Percentiles rank a stretch among this genome's conserved stretches.
Conservation (phyloP, 2,888 invertebrate species). For the Cerastis leucographa region DNA sequence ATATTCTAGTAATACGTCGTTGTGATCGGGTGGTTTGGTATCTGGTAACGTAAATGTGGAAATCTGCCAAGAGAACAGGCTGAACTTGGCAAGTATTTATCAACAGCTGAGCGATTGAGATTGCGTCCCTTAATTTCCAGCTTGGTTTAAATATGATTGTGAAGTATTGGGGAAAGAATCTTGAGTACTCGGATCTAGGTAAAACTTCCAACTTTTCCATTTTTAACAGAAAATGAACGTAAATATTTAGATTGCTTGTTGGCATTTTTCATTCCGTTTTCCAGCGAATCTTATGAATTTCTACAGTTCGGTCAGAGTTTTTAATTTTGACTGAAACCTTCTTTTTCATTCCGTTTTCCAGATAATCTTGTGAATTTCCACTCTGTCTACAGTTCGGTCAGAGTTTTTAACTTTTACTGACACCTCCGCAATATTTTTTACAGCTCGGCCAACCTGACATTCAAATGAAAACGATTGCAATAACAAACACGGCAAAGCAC, state of each 20-base stretch:
- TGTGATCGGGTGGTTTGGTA: not conserved
- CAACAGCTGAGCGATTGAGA: conserved; percentile 17
- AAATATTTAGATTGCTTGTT: not conserved
- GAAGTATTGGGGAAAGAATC: too few relatives aligned
- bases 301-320: not conserved
- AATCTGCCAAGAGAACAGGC: conserved; percentile 20
- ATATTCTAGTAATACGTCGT: not conserved
- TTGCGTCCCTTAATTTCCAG: not conserved
- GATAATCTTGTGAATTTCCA: not conserved
- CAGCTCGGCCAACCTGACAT: not conserved
- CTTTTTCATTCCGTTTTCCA: not conserved
- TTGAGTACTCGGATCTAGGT: not conserved
- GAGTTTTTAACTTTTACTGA: not conserved
- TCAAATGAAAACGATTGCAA: not conserved
- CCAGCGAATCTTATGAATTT: too few relatives aligned
- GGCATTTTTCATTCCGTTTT: not conserved
- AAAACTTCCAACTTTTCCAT: not conserved
- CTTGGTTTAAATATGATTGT: not conserved
- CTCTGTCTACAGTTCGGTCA: not conserved
- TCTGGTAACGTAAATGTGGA: conserved; percentile 20
- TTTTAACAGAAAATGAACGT: not conserved
- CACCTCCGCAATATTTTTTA: not conserved
- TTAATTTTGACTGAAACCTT: not conserved
- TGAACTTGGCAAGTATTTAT: conserved; percentile 11
- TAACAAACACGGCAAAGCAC: not conserved